These are phyloP conservation scores for Lepilemur septentrionalis DNA, from an alignment of 2,797 vertebrate species.

Conservation along the genomic window DNA sequence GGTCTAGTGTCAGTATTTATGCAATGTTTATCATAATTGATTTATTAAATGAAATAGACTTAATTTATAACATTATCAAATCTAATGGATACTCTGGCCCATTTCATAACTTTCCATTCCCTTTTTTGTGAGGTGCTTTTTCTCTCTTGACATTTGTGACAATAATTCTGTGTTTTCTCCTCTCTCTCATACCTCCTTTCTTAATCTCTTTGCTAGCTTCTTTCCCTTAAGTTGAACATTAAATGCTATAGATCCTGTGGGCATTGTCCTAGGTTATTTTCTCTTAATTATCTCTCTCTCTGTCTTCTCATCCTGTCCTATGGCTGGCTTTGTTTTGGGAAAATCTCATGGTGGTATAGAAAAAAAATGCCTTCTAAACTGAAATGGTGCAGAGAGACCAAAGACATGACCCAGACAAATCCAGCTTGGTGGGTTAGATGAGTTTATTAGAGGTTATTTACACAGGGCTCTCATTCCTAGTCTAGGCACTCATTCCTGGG, in stretches of 20 bases:
- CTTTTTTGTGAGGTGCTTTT: not conserved
- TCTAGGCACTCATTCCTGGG: not conserved
- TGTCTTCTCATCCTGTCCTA: not conserved
- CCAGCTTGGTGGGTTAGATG: not conserved
- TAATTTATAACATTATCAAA: not conserved
- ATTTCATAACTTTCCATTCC: not conserved
- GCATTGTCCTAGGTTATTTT: not conserved
- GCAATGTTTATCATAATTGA: not conserved
- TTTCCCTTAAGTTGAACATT: not conserved
- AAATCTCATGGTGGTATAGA: not conserved
- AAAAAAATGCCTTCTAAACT: not conserved
- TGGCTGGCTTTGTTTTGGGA: not conserved
- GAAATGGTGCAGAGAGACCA: not conserved
- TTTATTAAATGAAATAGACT: not conserved
- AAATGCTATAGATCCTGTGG: too few relatives aligned
- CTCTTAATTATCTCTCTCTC: not conserved
- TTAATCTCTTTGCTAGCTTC: not conserved
- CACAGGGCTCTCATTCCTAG: not conserved
- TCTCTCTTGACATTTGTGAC: not conserved
- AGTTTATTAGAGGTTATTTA: not conserved
- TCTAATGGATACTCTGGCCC: not conserved
- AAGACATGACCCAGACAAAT: not conserved
- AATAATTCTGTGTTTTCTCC: not conserved
- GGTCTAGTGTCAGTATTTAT: not conserved
- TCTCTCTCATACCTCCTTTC: not conserved